Evolutionary conservation across 2,113 vertebrate species (phyloP).

Genomic region (Pagrus major): DNA sequence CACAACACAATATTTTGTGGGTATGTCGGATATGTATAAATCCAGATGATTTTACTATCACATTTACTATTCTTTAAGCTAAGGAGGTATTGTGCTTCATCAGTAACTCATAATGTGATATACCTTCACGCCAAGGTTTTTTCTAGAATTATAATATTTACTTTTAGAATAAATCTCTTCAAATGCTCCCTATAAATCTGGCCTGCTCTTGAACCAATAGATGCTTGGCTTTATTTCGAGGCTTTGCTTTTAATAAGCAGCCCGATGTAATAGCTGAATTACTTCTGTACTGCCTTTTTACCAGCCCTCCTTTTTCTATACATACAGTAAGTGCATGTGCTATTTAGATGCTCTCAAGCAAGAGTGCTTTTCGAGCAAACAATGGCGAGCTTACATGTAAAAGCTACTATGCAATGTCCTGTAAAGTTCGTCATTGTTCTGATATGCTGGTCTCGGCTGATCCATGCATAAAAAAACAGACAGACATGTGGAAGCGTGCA

Average conservation of each 20-base stretch:
- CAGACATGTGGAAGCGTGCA: conserved; percentile 36
- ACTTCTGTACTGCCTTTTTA: conserved; percentile 33
- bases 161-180: conserved; percentile 40
- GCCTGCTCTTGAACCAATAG: conserved; percentile 38
- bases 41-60: not conserved
- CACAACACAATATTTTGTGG: not conserved
- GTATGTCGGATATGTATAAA: not conserved
- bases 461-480: conserved; percentile 7
- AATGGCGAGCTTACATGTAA: conserved; percentile 25
- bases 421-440: conserved; percentile 8
- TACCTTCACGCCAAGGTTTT: conserved; percentile 18
- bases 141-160: conserved; percentile 14
- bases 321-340: conserved; percentile 24
- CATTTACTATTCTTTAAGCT: conserved; percentile 1
- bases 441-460: not conserved
- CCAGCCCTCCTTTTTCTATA: conserved; percentile 24
- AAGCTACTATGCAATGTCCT: conserved; percentile 23
- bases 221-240: conserved; percentile 42
- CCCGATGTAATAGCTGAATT: conserved; percentile 51
- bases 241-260: conserved; percentile 28
- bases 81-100: conserved; percentile 9
- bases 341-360: conserved; percentile 47
- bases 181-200: conserved; percentile 21
- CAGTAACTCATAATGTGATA: conserved; percentile 31
- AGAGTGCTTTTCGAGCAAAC: conserved; percentile 21